Evolutionary conservation across 2,113 vertebrate genomes (phyloP).

Genomic region (Todiramphus saurophagus): DNA sequence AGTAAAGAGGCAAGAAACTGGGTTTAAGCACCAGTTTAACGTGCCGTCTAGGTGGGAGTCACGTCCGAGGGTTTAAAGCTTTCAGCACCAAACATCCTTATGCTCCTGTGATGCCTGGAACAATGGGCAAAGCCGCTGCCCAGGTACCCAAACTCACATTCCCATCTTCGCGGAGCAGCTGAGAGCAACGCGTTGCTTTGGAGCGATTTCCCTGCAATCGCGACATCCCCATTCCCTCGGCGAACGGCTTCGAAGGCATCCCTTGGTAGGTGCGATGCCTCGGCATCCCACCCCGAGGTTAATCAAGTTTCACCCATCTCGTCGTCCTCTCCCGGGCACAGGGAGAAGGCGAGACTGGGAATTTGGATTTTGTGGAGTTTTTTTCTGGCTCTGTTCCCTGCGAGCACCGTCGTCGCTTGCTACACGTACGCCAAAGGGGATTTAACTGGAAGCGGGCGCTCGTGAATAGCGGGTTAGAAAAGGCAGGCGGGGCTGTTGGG

Average conservation of each 20-base stretch:
- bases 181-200: not conserved
- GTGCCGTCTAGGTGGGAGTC: not conserved
- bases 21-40: not conserved
- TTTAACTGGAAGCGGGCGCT: not conserved
- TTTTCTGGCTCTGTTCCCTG: fast-evolving
- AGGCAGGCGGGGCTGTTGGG: not conserved
- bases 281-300: not conserved
- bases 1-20: not conserved
- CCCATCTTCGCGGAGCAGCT: not conserved
- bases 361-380: not conserved
- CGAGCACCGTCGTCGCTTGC: not conserved
- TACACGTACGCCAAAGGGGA: not conserved
- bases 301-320: fast-evolving
- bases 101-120: not conserved
- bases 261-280: not conserved
- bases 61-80: not conserved
- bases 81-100: not conserved
- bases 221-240: not conserved
- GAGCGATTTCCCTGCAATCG: not conserved
- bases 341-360: not conserved
- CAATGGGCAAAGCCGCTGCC: fast-evolving
- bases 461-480: fast-evolving
- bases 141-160: not conserved
- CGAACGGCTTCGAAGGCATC: not conserved
- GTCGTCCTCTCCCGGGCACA: not conserved